Evolutionary conservation across 30 jellyfish, hydroid and myxozoan genomes (phyloP).

Genomic region (Hydra vulgaris): DNA sequence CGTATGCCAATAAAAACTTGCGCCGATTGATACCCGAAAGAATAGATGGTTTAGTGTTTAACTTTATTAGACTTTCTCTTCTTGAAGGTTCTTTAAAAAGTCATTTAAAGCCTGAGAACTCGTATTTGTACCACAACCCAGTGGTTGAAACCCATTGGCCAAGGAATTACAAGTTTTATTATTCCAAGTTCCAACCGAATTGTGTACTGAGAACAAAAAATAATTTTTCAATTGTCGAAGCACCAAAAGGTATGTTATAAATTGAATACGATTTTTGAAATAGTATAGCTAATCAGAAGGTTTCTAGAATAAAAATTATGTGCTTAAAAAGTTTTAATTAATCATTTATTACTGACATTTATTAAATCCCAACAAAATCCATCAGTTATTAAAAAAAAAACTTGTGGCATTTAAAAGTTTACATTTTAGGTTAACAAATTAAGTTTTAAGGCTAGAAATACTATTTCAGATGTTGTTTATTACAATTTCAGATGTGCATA

Average conservation of each 20-base stretch:
- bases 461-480: too few species aligned
- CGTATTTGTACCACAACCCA: constrained; percentile 23
- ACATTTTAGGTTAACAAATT: too few species aligned
- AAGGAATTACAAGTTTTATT: constrained; percentile 36
- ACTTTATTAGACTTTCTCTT: constrained; percentile 42
- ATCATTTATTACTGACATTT: too few species aligned
- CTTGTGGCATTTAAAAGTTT: too few species aligned
- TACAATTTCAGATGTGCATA: too few species aligned
- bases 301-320: too few species aligned
- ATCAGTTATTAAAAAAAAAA: too few species aligned
- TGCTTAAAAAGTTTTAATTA: too few species aligned
- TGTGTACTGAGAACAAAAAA: constrained; percentile 19
- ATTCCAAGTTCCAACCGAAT: constrained; percentile 22
- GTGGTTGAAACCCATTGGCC: constrained; percentile 43
- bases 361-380: too few species aligned
- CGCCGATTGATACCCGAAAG: constrained; percentile 39
- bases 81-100: constrained; percentile 9
- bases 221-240: constrained; percentile 8
- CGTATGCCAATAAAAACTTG: constrained; percentile 20
- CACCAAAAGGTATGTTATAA: constrained; percentile 26
- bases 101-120: constrained; percentile 10
- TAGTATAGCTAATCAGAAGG: too few species aligned
- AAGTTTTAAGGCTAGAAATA: too few species aligned
- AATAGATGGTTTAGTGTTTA: constrained; percentile 47
- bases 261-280: too few species aligned